These are phyloP conservation scores for Tragelaphus oryx DNA, from an alignment of 2,797 vertebrate genomes.

Conservation along the genomic window DNA sequence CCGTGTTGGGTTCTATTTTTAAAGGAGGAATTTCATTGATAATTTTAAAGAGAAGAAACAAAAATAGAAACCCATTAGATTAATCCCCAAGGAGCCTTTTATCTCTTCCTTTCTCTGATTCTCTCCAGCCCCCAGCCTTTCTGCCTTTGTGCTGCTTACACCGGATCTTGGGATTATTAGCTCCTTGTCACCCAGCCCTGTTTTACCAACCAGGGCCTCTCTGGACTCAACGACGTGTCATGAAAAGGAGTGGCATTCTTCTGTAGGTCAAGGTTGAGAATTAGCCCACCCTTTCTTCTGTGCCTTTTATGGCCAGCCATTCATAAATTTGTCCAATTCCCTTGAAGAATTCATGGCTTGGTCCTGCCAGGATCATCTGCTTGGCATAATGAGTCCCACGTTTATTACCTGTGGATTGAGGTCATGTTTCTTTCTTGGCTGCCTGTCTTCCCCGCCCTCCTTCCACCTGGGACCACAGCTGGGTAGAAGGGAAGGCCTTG, in stretches of 20 bases:
- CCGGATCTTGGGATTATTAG: neutral
- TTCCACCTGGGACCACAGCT: neutral
- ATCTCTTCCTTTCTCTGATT: neutral
- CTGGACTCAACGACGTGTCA: accelerated
- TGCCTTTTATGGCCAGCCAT: neutral
- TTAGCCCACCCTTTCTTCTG: neutral
- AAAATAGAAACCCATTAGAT: neutral
- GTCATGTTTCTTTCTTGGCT: neutral
- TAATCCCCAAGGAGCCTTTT: neutral
- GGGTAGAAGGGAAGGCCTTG: neutral
- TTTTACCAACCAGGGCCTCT: neutral
- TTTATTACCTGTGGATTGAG: neutral
- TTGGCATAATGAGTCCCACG: accelerated
- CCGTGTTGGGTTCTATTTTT: neutral
- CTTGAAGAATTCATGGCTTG: neutral
- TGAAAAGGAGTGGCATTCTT: neutral
- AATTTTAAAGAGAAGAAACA: neutral
- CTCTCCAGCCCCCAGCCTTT: too few relatives aligned
- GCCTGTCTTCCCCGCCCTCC: neutral
- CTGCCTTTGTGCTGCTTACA: neutral
- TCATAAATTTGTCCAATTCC: neutral
- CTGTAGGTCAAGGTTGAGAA: neutral
- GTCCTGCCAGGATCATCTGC: neutral
- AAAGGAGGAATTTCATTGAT: neutral
- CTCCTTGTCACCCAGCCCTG: neutral